These are phyloP conservation scores for Tragelaphus buxtoni DNA, from an alignment of 2,113 vertebrate genomes.

Conservation along the genomic window DNA sequence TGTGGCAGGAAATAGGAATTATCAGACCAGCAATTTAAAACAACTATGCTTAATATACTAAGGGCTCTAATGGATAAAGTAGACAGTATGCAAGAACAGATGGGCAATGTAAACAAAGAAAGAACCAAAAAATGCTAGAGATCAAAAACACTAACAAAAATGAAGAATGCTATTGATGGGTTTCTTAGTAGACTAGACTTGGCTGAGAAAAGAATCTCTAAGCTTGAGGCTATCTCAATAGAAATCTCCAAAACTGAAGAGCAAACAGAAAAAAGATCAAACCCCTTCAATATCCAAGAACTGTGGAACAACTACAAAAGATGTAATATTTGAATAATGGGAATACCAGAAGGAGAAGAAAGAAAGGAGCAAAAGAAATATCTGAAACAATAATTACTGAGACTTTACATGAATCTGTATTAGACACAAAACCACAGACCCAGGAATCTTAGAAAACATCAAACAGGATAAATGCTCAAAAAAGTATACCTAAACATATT, in stretches of 20 bases:
- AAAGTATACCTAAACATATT: neutral
- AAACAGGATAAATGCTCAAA: neutral
- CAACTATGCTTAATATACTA: neutral
- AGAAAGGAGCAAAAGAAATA: neutral
- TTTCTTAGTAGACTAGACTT: neutral
- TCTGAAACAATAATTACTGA: neutral
- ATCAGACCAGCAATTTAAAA: neutral
- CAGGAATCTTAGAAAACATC: neutral
- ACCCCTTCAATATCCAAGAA: neutral
- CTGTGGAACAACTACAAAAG: neutral
- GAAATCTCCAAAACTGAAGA: neutral
- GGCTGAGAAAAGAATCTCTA: neutral
- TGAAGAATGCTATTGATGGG: neutral
- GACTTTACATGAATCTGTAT: neutral
- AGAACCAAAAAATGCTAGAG: neutral
- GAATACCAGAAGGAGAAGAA: neutral
- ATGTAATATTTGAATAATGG: neutral
- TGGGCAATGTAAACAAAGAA: neutral
- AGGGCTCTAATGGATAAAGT: neutral
- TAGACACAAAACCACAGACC: neutral
- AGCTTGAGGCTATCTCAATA: neutral
- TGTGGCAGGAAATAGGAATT: neutral
- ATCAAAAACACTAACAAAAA: neutral
- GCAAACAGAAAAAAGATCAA: neutral
- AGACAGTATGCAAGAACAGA: neutral